Percentiles rank a stretch among this genome's conserved stretches.
These are phyloP conservation scores for Mesorhabditis sp. DNA, from an alignment of 2,888 invertebrate species.

Conservation along the genomic window DNA sequence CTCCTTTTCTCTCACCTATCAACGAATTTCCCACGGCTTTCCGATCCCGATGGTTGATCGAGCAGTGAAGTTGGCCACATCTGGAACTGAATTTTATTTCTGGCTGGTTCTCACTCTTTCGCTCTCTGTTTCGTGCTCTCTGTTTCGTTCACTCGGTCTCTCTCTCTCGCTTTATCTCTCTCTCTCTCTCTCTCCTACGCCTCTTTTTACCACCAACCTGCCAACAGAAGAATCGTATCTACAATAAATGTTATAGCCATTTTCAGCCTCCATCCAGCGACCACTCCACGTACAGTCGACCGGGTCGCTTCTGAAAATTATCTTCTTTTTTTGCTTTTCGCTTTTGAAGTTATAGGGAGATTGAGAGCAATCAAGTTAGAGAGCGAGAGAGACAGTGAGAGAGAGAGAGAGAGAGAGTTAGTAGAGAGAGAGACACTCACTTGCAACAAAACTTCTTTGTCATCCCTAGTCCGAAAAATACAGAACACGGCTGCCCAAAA, in stretches of 20 bases:
- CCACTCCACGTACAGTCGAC: slow-evolving; percentile 35
- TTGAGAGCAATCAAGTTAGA: too few species aligned
- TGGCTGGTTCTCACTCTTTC: too few species aligned
- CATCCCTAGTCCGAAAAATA: slow-evolving; percentile 30
- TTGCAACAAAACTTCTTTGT: slow-evolving; percentile 39
- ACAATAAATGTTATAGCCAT: slow-evolving; percentile 38
- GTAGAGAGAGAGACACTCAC: slow-evolving; percentile 13
- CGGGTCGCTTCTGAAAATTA: slow-evolving; percentile 25
- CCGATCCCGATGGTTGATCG: slow-evolving; percentile 29
- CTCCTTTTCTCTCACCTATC: slow-evolving; percentile 17
- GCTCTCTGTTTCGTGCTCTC: too few species aligned
- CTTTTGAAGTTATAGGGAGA: too few species aligned
- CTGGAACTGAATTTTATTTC: not conserved
- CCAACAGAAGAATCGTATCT: slow-evolving; percentile 25
- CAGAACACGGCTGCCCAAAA: slow-evolving; percentile 34
- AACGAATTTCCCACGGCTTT: slow-evolving; percentile 31
- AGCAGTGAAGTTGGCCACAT: slow-evolving; percentile 36
- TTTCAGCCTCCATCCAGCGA: slow-evolving; percentile 34
- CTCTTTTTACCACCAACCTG: not conserved
- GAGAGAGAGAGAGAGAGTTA: not conserved
- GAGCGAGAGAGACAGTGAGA: too few species aligned
- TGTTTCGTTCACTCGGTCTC: too few species aligned
- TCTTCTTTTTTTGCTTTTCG: not conserved
- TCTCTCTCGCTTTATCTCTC: too few species aligned
- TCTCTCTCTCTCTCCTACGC: not conserved